Base-by-base conservation (phyloP, 2,113 vertebrate species). In the Collichthys lucidus region DNA sequence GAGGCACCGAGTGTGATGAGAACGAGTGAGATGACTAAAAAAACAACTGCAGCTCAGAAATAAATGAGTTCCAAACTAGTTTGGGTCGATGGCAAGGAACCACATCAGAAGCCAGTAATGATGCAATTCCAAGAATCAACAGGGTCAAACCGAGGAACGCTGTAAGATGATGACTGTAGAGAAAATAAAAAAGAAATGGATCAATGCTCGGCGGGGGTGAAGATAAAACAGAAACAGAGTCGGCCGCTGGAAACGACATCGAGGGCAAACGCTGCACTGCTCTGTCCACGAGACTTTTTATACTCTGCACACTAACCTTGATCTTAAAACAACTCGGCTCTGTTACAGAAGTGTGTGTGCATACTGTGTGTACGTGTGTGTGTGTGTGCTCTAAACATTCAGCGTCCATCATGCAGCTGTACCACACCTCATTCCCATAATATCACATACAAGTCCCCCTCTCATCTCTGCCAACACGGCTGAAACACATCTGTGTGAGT, bases 401-500 rank as follows among this genome's bases (percentile, higher is more conserved):
- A 75, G 74, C 70, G 3, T 77, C 85, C 87, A 2, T n/a, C 67
- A 0, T 29, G 82, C 74, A 87, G 64, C 79, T 81, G 84, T 1
- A 44, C 40, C 82, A 19, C 68, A 19, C 74, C 86, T 62, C 88
- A 19, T 2, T 53, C 74, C 91, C 86, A 17, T 79, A 10, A 79
- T 46, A 81, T 80, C 93, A 95, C 94, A 10, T 95, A 80, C 94
- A 52, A 59, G 17, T 88, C 8, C 90, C 88, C 75, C 73, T 89
- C 87, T 74, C 15, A 47, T 46, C 20, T 20, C 68, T 19, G 67
- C 50, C 3, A 4, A 2, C 44, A 2, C 26, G 10, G 31, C 22
- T 65, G 52, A 63, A 29, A 50, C 26, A 56, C 22, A 9, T 49
- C 2, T n/a, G 49, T 60, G 72, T 47, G 55, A 26, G 65, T n/a